phyloP scores from a whole-genome alignment of 2,797 vertebrate species.

The Epinephelus coioides region DNA sequence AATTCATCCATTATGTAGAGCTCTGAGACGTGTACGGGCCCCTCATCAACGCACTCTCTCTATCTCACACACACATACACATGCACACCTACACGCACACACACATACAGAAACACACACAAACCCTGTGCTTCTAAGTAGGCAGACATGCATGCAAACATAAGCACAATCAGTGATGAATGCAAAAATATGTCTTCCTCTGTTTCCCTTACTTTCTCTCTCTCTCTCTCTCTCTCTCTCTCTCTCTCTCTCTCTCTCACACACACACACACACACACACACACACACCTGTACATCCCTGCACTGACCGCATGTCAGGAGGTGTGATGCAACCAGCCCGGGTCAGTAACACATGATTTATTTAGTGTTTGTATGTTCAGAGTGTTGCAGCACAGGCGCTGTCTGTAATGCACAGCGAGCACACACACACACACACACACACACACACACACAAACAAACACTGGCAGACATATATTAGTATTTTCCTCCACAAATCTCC shows the following conservation, averaged over 20 bases:
- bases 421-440: constrained; percentile 20
- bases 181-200: background rate
- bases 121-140: background rate
- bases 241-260: background rate
- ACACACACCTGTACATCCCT: background rate
- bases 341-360: constrained; percentile 43
- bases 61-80: constrained; percentile 13
- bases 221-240: background rate
- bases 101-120: background rate
- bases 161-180: constrained; percentile 5
- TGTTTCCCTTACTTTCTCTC: background rate
- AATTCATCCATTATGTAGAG: constrained; percentile 75
- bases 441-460: constrained; percentile 6
- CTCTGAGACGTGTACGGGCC: constrained; percentile 21
- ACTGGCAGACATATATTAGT: background rate
- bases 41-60: background rate
- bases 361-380: constrained; percentile 24
- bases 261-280: constrained; percentile 1
- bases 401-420: constrained; percentile 1
- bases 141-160: constrained; percentile 17
- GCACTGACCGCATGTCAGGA: constrained; percentile 13
- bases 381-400: background rate
- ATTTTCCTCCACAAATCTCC: constrained; percentile 24
- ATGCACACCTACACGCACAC: constrained; percentile 29
- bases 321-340: background rate